Conservation (phyloP, 1,140 invertebrate species). For the Chlorops oryzae region DNA sequence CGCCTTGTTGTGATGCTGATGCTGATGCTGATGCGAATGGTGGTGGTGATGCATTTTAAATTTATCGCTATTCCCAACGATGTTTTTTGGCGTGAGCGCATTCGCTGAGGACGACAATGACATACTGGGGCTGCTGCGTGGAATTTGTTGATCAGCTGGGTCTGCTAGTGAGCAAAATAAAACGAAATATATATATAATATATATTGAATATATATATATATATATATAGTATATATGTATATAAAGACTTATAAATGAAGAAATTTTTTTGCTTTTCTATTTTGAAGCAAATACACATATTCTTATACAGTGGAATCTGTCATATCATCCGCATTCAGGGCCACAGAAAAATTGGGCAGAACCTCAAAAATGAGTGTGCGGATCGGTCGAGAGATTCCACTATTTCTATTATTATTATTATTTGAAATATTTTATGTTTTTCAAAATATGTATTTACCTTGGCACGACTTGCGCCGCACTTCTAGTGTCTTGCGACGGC, state of each 20-base stretch:
- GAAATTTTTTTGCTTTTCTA: conserved; percentile 1
- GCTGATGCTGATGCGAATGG: conserved; percentile 8
- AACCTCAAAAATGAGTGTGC: too few species aligned
- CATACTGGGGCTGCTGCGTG: conserved; percentile 14
- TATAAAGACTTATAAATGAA: background rate
- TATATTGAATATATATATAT: too few species aligned
- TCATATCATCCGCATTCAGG: too few species aligned
- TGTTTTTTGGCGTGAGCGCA: conserved; percentile 32
- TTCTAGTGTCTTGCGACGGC: conserved; percentile 44
- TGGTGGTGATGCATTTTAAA: too few species aligned
- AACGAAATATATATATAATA: background rate
- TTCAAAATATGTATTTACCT: conserved; percentile 19
- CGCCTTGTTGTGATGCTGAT: conserved; percentile 6
- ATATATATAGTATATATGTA: too few species aligned
- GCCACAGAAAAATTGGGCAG: too few species aligned
- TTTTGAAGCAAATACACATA: too few species aligned
- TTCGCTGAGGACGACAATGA: conserved; percentile 34
- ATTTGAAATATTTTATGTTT: background rate
- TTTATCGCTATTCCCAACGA: background rate
- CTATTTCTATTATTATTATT: background rate
- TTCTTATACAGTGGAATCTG: too few species aligned
- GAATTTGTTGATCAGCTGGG: conserved; percentile 27
- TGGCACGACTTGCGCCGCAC: conserved; percentile 44
- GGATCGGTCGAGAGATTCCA: too few species aligned
- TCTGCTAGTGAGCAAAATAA: conserved; percentile 18